Evolutionary conservation across 2,888 invertebrate species (phyloP), one percentile per base, ranked within the genome.

Genomic region (Lycia hirtaria): DNA sequence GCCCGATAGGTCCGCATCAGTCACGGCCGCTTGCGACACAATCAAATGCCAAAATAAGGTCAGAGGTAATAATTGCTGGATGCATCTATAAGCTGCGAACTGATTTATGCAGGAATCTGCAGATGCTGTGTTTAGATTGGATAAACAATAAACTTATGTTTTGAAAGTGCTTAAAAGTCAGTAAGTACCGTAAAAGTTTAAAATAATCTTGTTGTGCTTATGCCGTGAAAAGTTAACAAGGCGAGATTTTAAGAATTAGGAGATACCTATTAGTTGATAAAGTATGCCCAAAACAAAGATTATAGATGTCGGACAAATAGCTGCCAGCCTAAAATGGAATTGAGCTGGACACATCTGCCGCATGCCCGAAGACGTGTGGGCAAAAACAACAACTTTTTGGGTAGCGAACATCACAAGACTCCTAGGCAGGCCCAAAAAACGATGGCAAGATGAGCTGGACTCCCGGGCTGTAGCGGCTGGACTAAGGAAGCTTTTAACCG

Each of bases 31-130:
- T 90, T 90, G 81, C 89, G 87, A 90, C 87, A 90, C 76, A 78
- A 62, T 68, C 84, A 91, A 92, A 92, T 92, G 91, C 77, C 91
- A 92, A 85, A 91, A 88, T 89, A 92, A 92, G 89, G 89, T 91
- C 76, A 91, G 81, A 92, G 89, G 89, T 89, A 86, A 61, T 66
- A 66, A 64, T 64, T 64, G 66, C 62, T 64, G 57, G 59, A 51
- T 56, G 56, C 55, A 56, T 37, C 43, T 48, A 44, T 52, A 51
- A 55, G 75, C 76, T 78, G 78, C 78, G 77, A 72, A 75, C 76
- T 83, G 83, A 86, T 87, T 88, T 87, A 88, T 86, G 84, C 83
- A 83, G 85, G 83, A 85, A 87, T 88, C 67, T 38, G 50, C 22
- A 57, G 52, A 69, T 77, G 83, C 79, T 83, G 78, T 72, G 71